phyloP scores from a whole-genome alignment of 2,888 invertebrate species.

The Taenaris catops region DNA sequence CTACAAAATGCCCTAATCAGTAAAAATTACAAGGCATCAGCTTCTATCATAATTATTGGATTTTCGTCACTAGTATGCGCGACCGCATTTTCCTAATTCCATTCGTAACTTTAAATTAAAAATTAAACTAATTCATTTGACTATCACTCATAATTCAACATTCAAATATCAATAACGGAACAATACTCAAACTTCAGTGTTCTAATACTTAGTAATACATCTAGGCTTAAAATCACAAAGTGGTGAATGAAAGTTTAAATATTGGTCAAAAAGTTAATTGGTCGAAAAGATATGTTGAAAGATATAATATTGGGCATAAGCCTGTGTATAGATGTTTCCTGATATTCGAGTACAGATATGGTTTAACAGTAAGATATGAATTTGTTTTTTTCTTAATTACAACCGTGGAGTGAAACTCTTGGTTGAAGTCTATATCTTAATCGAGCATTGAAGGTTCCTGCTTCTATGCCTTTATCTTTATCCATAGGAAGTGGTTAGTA shows the following conservation, averaged over 20 bases:
- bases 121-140: slow-evolving; percentile 75
- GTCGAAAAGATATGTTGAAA: slow-evolving; percentile 73
- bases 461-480: slow-evolving; percentile 51
- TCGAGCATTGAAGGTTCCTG: slow-evolving; percentile 59
- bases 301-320: slow-evolving; percentile 46
- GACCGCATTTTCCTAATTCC: slow-evolving; percentile 76
- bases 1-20: slow-evolving; percentile 75
- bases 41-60: slow-evolving; percentile 74
- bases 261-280: slow-evolving; percentile 71
- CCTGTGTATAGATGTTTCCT: slow-evolving; percentile 47
- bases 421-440: slow-evolving; percentile 49
- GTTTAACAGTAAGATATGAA: slow-evolving; percentile 47
- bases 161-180: slow-evolving; percentile 53
- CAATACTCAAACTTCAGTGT: slow-evolving; percentile 65
- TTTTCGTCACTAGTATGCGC: slow-evolving; percentile 79
- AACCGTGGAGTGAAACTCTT: slow-evolving; percentile 52
- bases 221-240: slow-evolving; percentile 75
- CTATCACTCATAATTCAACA: slow-evolving; percentile 71
- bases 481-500: slow-evolving; percentile 74
- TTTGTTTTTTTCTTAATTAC: slow-evolving; percentile 48
- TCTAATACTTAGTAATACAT: slow-evolving; percentile 79
- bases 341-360: slow-evolving; percentile 50
- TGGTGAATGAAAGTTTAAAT: slow-evolving; percentile 61
- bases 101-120: slow-evolving; percentile 73
- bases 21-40: slow-evolving; percentile 75